phyloP scores from a whole-genome alignment of 2,113 vertebrate genomes.

The Globicephala melas region DNA sequence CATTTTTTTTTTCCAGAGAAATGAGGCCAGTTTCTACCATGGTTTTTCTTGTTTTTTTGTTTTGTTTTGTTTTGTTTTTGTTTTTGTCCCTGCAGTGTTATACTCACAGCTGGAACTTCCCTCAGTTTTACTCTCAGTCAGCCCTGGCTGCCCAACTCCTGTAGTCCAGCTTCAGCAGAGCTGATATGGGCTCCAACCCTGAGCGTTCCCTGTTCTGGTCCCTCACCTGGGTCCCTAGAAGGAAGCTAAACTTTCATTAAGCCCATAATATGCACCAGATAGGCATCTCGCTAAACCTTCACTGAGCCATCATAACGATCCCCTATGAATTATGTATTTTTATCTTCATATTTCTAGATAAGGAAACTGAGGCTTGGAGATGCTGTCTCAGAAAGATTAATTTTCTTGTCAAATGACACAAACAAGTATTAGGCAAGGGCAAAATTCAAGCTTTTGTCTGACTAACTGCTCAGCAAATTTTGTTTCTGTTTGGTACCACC shows the following conservation, averaged over 20 bases:
- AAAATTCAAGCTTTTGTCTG: neutral
- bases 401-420: neutral
- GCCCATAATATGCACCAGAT: neutral
- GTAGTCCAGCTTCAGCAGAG: neutral
- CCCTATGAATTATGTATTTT: neutral
- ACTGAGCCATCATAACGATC: neutral
- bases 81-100: neutral
- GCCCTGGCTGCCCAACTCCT: rapidly evolving
- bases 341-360: neutral
- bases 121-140: neutral
- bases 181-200: rapidly evolving
- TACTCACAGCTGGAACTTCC: no score
- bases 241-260: neutral
- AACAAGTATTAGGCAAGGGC: neutral
- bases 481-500: neutral
- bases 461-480: neutral
- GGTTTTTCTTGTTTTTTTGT: neutral
- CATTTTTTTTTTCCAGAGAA: neutral
- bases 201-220: neutral
- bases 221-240: neutral
- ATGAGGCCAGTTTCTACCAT: neutral
- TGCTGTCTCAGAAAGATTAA: neutral
- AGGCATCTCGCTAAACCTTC: neutral
- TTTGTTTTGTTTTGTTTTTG: neutral
- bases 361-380: neutral